These are phyloP conservation scores for Prionace glauca DNA, from an alignment of 2,797 vertebrate species.

Conservation along the genomic window DNA sequence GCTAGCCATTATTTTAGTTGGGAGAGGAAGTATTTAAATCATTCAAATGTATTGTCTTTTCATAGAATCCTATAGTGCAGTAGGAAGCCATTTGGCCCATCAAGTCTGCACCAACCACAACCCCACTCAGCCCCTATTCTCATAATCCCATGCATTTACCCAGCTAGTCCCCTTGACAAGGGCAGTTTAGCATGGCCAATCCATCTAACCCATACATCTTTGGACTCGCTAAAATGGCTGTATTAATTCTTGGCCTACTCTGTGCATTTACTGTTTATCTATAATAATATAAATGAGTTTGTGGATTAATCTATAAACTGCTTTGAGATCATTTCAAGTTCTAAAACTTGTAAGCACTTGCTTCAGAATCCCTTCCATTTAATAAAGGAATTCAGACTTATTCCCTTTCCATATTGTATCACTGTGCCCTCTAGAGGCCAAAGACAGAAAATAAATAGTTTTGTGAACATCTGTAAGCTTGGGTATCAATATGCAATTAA, in stretches of 20 bases:
- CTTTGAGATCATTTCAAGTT: background rate
- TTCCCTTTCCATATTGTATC: background rate
- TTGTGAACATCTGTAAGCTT: background rate
- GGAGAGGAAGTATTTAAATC: background rate
- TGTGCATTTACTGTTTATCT: background rate
- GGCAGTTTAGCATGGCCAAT: too few relatives aligned
- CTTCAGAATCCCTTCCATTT: background rate
- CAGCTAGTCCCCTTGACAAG: too few relatives aligned
- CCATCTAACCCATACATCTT: background rate
- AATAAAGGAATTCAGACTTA: background rate
- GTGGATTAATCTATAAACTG: background rate
- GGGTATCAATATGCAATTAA: background rate
- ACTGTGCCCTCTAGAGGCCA: background rate
- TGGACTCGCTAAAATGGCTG: background rate
- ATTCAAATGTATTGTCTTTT: background rate
- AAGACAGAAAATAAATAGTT: background rate
- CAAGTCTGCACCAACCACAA: too few relatives aligned
- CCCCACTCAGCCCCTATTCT: too few relatives aligned
- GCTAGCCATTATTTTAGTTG: background rate
- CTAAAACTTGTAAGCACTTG: background rate
- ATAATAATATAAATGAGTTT: background rate
- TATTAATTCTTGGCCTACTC: background rate
- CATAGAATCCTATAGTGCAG: too few relatives aligned
- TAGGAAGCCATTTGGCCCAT: too few relatives aligned
- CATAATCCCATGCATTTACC: too few relatives aligned